Percentiles rank a stretch among this genome's conserved stretches.
phyloP scores from a whole-genome alignment of 1,140 invertebrate species.

The Gryllus bimaculatus region DNA sequence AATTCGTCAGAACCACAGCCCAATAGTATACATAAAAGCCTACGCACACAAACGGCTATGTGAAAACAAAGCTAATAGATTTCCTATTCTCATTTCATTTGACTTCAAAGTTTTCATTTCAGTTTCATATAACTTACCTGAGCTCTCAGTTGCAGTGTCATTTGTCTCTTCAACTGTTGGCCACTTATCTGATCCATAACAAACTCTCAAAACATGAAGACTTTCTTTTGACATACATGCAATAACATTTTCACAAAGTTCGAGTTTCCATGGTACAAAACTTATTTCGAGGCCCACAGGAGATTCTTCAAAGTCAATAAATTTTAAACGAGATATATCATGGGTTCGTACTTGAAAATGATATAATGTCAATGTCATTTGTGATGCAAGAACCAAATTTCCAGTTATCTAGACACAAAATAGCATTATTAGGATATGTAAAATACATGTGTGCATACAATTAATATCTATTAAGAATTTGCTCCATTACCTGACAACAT shows the following conservation, averaged over 20 bases:
- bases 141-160: background rate
- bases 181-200: background rate
- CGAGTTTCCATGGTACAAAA: slow-evolving; percentile 40
- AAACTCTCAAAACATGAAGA: slow-evolving; percentile 36
- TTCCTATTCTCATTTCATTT: too few relatives aligned
- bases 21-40: too few relatives aligned
- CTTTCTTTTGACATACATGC: slow-evolving; percentile 39
- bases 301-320: slow-evolving; percentile 53
- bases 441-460: slow-evolving; percentile 13
- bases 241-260: slow-evolving; percentile 49
- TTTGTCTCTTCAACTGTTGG: background rate
- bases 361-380: slow-evolving; percentile 43
- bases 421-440: too few relatives aligned
- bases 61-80: too few relatives aligned
- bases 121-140: background rate
- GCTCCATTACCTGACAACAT: slow-evolving; percentile 43
- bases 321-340: slow-evolving; percentile 50
- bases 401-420: slow-evolving; percentile 37
- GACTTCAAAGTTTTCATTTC: too few relatives aligned
- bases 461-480: slow-evolving; percentile 18
- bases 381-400: slow-evolving; percentile 46
- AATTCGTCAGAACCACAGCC: too few relatives aligned
- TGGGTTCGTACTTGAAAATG: slow-evolving; percentile 49
- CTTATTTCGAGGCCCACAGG: slow-evolving; percentile 38
- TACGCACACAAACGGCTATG: too few relatives aligned